A percentile compares a stretch with the other conserved stretches of the same genome.
phyloP scores from a whole-genome alignment of 2,113 vertebrate species.

The Melanerpes formicivorus region DNA sequence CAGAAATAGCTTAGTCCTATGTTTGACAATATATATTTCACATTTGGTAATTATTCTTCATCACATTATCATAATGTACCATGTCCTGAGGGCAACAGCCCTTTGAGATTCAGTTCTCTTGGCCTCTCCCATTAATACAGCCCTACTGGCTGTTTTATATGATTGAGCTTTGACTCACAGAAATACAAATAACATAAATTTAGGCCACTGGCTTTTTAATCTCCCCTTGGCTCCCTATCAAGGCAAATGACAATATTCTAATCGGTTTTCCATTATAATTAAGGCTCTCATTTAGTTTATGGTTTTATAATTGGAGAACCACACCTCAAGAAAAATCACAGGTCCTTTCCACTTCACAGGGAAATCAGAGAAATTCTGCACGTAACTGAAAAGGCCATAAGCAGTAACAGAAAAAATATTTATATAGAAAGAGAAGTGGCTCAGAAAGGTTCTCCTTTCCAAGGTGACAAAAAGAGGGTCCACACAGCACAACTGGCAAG shows the following conservation, averaged over 20 bases:
- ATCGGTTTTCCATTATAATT: slow-evolving; percentile 64
- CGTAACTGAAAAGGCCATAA: neutral
- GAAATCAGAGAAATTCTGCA: slow-evolving; percentile 13
- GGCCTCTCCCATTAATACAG: slow-evolving; percentile 67
- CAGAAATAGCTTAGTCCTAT: slow-evolving; percentile 27
- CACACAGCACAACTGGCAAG: neutral
- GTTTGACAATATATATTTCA: slow-evolving; percentile 65
- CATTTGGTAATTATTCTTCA: slow-evolving; percentile 70
- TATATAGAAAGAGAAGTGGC: neutral
- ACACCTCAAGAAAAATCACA: slow-evolving; percentile 51
- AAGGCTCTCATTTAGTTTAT: slow-evolving; percentile 61
- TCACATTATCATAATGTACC: slow-evolving; percentile 67
- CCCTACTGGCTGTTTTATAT: slow-evolving; percentile 62
- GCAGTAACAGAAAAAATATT: neutral
- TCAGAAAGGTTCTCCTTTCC: neutral
- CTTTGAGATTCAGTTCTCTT: slow-evolving; percentile 60
- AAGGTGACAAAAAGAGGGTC: neutral
- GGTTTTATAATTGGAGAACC: slow-evolving; percentile 55
- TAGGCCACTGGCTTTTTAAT: slow-evolving; percentile 63
- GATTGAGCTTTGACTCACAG: slow-evolving; percentile 60
- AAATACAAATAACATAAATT: slow-evolving; percentile 72
- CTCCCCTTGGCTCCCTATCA: slow-evolving; percentile 40
- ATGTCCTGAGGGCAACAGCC: slow-evolving; percentile 60
- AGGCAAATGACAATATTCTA: slow-evolving; percentile 62
- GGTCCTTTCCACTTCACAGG: neutral